Base-by-base conservation (phyloP, 2,888 invertebrate species). In the Graphium colonna region DNA sequence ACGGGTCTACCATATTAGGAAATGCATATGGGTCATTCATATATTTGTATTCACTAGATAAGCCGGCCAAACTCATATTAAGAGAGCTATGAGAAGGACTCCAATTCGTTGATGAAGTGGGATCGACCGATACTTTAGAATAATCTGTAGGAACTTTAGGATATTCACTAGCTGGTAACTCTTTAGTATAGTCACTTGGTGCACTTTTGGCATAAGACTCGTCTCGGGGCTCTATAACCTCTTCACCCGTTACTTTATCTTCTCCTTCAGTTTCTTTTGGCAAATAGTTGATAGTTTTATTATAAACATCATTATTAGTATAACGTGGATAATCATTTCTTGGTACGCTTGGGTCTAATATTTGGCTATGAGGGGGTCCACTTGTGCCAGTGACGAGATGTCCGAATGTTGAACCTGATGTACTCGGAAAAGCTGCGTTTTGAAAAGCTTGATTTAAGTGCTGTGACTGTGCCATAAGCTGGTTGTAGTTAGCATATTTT, bases 371-470 rank as follows among this genome's bases (percentile, higher is more conserved):
- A 28, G 91, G 78, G 33, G 91, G 77, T 28, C 86, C 90, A 52
- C 83, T 85, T 0, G 85, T 73, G 0, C 91, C 86, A 16, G 88
- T 66, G n/a, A 91, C 87, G 59, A 91, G 73, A 61, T 91, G 90
- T 28, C 85, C 69, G 56, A 90, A 90, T 1, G 83, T 79, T 1
- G 88, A 70, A 2, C 83, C 77, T 0, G 90, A 90, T 1, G 90
- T 87, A 60, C 90, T 89, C 3, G 90, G 90, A 51, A 90, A 90
- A 15, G 87, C 82, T 17, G 88, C 88, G 52, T 73, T 87, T 74
- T 90, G 90, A 61, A 90, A 90, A n/a, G 90, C 90, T 73, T 90
- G 90, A 59, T 90, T 90, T 47, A 90, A 84, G 69, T 92, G 92
- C 68, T 92, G 92, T 1, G 91, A 89, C 65, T 92, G 91, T 1